Conservation (phyloP, 2,888 invertebrate species). For the Congeria kusceri region DNA sequence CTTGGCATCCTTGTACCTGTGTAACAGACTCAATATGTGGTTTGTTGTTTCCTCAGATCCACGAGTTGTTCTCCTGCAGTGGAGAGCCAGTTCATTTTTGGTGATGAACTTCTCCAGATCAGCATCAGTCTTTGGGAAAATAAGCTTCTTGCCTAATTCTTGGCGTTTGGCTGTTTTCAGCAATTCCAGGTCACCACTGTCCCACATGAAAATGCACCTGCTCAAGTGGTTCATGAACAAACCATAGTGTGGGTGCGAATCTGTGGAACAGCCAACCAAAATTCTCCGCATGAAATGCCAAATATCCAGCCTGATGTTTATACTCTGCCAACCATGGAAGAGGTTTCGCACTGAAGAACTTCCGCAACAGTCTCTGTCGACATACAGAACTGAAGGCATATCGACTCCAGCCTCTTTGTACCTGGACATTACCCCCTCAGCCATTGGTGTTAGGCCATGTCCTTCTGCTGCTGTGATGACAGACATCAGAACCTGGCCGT, state of each 20-base stretch:
- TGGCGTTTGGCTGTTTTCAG: constrained; percentile 53
- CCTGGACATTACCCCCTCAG: constrained; percentile 53
- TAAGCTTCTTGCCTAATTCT: constrained; percentile 43
- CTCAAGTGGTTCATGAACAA: constrained; percentile 64
- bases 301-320: constrained; percentile 57
- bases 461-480: constrained; percentile 68
- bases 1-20: too few relatives aligned
- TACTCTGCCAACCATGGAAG: constrained; percentile 30
- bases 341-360: constrained; percentile 2
- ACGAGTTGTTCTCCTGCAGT: too few relatives aligned
- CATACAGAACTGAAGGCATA: constrained; percentile 61
- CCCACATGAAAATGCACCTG: constrained; percentile 45
- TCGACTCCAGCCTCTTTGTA: constrained; percentile 44
- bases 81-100: too few relatives aligned
- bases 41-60: too few relatives aligned
- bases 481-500: constrained; percentile 65
- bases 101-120: too few relatives aligned
- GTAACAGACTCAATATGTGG: too few relatives aligned
- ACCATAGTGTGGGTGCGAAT: constrained; percentile 62
- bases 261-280: constrained; percentile 45
- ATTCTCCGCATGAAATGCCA: constrained; percentile 69
- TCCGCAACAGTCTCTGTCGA: constrained; percentile 67
- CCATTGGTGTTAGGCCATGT: constrained; percentile 53
- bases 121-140: too few relatives aligned
- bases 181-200: constrained; percentile 12